Evolutionary conservation across 2,888 invertebrate genomes (phyloP).

Genomic region (Neoscelio sp.): DNA sequence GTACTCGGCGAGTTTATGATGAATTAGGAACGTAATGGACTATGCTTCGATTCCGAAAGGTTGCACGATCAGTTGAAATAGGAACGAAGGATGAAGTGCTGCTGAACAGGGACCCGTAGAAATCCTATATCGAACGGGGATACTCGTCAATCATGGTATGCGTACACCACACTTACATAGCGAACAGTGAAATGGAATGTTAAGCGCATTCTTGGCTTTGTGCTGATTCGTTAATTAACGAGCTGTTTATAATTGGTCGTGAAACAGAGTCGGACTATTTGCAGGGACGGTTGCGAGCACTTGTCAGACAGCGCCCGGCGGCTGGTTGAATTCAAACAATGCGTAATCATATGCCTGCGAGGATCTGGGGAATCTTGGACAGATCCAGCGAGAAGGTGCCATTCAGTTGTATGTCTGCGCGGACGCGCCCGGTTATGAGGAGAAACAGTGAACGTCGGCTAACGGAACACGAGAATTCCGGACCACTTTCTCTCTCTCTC

Average conservation of each 20-base stretch:
- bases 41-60: constrained; percentile 1
- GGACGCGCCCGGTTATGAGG: constrained; percentile 23
- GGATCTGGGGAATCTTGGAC: constrained; percentile 48
- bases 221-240: constrained; percentile 65
- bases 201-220: constrained; percentile 40
- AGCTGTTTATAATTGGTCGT: constrained; percentile 61
- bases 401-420: constrained; percentile 25
- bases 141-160: constrained; percentile 11
- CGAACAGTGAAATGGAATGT: constrained; percentile 5
- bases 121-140: constrained; percentile 4
- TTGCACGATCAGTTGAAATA: constrained; percentile 2
- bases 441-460: neutral
- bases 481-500: too few relatives aligned
- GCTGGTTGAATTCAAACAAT: constrained; percentile 68
- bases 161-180: constrained; percentile 14
- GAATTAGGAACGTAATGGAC: neutral
- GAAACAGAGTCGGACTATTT: constrained; percentile 42
- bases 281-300: constrained; percentile 39
- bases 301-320: constrained; percentile 62
- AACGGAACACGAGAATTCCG: too few relatives aligned
- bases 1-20: neutral
- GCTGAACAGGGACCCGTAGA: constrained; percentile 8
- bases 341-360: constrained; percentile 68
- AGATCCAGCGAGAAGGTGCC: constrained; percentile 39
- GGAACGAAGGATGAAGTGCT: constrained; percentile 20